Percentiles rank a stretch among this genome's conserved stretches.
Conservation (phyloP, 2,888 invertebrate genomes). For the Andrena trimmerana region DNA sequence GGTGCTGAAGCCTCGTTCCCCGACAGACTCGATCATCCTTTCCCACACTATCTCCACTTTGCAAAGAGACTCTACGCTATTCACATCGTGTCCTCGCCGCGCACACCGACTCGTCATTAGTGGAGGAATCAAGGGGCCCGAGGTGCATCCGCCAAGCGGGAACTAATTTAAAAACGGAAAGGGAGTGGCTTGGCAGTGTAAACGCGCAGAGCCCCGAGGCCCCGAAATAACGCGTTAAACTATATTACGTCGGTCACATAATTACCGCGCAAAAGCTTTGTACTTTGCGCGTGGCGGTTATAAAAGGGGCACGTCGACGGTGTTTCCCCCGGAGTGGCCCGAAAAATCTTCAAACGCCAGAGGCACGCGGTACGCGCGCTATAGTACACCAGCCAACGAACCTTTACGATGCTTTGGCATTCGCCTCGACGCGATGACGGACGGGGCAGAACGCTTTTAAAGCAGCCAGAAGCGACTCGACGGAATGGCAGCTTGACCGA, state of each 20-base stretch:
- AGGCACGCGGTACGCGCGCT: neutral
- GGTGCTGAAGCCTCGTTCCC: neutral
- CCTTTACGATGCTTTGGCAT: constrained; percentile 27
- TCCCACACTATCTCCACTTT: neutral
- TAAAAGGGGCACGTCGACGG: neutral
- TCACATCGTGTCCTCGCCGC: constrained; percentile 1
- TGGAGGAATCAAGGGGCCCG: neutral
- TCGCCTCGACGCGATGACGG: constrained; percentile 34
- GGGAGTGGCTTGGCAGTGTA: constrained; percentile 3
- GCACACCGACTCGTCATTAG: neutral
- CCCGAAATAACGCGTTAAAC: constrained; percentile 47
- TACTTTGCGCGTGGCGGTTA: neutral
- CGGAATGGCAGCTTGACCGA: constrained; percentile 70
- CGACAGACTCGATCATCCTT: neutral
- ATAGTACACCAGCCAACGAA: neutral
- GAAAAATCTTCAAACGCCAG: constrained; percentile 23
- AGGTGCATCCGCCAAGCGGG: neutral
- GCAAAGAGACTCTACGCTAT: neutral
- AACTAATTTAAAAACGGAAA: constrained; percentile 37
- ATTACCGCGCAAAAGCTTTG: constrained; percentile 43
- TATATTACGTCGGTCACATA: constrained; percentile 43
- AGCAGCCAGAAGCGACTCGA: constrained; percentile 50
- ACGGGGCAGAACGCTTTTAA: constrained; percentile 55
- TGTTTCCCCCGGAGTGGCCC: neutral
- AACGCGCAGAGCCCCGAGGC: constrained; percentile 10